These are phyloP conservation scores for Hycleus phaleratus DNA, from an alignment of 1,140 invertebrate genomes.

Conservation along the genomic window DNA sequence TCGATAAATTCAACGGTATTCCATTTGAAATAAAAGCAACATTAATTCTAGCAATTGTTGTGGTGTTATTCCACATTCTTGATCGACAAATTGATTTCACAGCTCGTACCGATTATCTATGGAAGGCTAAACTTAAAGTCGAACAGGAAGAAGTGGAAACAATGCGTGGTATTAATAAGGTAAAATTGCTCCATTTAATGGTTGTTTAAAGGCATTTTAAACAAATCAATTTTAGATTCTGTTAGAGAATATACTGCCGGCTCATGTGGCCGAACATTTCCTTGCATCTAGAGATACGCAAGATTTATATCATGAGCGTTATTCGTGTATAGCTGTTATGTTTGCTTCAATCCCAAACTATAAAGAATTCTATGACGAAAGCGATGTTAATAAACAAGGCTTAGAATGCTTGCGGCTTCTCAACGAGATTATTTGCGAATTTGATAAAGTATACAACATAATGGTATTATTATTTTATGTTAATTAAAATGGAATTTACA, in stretches of 20 bases:
- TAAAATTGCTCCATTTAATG: constrained; percentile 23
- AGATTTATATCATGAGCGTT: constrained; percentile 91
- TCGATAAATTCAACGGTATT: constrained; percentile 55
- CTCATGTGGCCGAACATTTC: constrained; percentile 92
- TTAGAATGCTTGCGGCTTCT: constrained; percentile 88
- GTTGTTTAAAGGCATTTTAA: not conserved
- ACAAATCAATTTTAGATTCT: constrained; percentile 51
- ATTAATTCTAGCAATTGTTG: constrained; percentile 52
- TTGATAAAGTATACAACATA: constrained; percentile 73
- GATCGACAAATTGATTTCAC: constrained; percentile 82
- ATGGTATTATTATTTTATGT: not conserved
- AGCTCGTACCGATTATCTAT: constrained; percentile 81
- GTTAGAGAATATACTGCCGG: constrained; percentile 93
- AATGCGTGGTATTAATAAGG: constrained; percentile 90
- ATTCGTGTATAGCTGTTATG: constrained; percentile 92
- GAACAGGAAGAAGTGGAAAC: constrained; percentile 93
- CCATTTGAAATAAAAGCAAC: constrained; percentile 59
- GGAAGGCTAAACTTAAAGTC: constrained; percentile 84
- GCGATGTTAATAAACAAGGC: constrained; percentile 94
- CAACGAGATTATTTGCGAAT: constrained; percentile 98
- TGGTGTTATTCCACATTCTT: constrained; percentile 61
- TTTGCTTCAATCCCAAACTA: constrained; percentile 98
- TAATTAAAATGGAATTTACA: constrained; percentile 42
- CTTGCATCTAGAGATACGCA: constrained; percentile 59
- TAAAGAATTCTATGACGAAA: constrained; percentile 97